phyloP scores from a whole-genome alignment of 2,113 vertebrate species.

The Xiphophorus maculatus region DNA sequence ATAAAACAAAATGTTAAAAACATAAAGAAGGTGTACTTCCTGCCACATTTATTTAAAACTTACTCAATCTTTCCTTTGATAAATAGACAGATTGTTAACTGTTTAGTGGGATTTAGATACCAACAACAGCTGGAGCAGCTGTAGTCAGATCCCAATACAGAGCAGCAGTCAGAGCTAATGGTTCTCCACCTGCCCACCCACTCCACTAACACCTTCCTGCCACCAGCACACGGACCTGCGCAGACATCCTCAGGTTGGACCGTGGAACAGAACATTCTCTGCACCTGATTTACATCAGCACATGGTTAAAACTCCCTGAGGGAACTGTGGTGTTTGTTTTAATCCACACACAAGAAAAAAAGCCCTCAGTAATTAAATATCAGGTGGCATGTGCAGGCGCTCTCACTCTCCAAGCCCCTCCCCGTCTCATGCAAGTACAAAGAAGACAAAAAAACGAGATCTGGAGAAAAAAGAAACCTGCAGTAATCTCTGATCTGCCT shows the following conservation, averaged over 20 bases:
- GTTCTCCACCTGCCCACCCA: slow-evolving; percentile 41
- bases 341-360: slow-evolving; percentile 42
- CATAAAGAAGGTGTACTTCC: no score
- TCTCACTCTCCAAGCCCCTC: no score
- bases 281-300: slow-evolving; percentile 9
- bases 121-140: not conserved
- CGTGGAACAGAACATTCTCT: slow-evolving; percentile 19
- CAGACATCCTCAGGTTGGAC: slow-evolving; percentile 12
- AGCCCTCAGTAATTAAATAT: slow-evolving; percentile 73
- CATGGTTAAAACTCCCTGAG: slow-evolving; percentile 30
- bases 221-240: slow-evolving; percentile 20
- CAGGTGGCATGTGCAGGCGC: no score
- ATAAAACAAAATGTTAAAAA: no score
- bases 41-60: no score
- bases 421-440: no score
- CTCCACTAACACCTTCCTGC: slow-evolving; percentile 5
- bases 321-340: slow-evolving; percentile 35
- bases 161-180: slow-evolving; percentile 23
- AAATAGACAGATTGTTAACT: no score
- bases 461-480: slow-evolving; percentile 24
- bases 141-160: slow-evolving; percentile 18
- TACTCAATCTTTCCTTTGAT: no score
- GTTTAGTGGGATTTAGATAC: no score
- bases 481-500: slow-evolving; percentile 37
- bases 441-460: not conserved